Evolutionary conservation across 1,140 invertebrate species (phyloP).

Genomic region (Zaprionus ornatus): DNA sequence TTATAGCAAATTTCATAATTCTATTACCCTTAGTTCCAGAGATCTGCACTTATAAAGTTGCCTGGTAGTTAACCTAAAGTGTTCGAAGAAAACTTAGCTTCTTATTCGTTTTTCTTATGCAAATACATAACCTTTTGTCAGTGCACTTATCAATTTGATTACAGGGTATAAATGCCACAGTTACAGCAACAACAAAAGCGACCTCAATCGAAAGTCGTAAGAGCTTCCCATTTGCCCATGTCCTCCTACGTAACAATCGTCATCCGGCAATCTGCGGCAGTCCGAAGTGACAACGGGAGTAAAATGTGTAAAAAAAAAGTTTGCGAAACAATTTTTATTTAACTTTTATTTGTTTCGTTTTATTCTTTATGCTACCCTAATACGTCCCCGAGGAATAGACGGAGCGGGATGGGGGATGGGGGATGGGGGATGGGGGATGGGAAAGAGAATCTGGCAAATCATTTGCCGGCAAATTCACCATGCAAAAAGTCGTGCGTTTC

Average conservation of each 20-base stretch:
- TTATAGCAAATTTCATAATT: not conserved
- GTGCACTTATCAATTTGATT: not conserved
- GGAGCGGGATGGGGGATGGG: not conserved
- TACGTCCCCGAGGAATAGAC: constrained; percentile 55
- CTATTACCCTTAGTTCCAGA: not conserved
- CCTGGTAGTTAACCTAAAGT: not conserved
- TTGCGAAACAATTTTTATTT: constrained; percentile 69
- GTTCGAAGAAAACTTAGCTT: not conserved
- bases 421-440: not conserved
- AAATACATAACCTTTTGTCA: not conserved
- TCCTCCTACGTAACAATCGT: constrained; percentile 28
- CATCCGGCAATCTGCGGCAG: constrained; percentile 8
- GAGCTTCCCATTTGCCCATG: not conserved
- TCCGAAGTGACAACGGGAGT: constrained; percentile 9
- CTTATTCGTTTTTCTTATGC: not conserved
- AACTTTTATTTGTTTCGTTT: constrained; percentile 66
- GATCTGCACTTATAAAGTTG: not conserved
- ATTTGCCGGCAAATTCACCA: constrained; percentile 7
- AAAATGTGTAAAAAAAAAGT: constrained; percentile 58
- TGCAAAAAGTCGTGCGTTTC: constrained; percentile 28
- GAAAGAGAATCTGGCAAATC: constrained; percentile 17
- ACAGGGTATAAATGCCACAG: not conserved
- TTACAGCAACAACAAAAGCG: constrained; percentile 7
- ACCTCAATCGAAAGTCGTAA: constrained; percentile 1
- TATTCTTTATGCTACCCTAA: constrained; percentile 63